Evolutionary conservation across 2,888 invertebrate species (phyloP), one percentile per base, ranked within the genome.

Genomic region (Apotomis capreana): DNA sequence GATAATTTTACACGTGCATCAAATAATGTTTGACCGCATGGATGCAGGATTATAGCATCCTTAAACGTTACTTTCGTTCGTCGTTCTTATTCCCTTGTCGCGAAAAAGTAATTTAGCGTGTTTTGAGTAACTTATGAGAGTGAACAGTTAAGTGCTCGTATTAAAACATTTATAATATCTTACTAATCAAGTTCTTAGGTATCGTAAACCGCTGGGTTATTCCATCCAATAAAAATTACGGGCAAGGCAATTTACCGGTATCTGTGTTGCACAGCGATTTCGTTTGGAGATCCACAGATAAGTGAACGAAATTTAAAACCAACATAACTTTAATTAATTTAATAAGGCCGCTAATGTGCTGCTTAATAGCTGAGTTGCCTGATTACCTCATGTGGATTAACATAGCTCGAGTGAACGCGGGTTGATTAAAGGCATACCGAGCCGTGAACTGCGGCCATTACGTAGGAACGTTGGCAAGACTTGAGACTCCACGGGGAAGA

Each of bases 371-470:
- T 36, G n/a, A 36, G 15, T 58, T 62, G 69, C 62, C n/a, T 59
- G 62, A 63, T 71, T 67, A 61, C 70, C 67, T 58, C 63, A 69
- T 40, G 63, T 10, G 62, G 69, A 69, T 69, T 65, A 65, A 70
- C 59, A 54, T 70, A 64, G 54, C 54, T 70, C 9, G 55, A 44
- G 64, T 44, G 10, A 6, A 49, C 13, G 65, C 59, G 59, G 65
- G 37, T 26, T 46, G 54, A 65, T 65, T 60, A 70, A 65, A 59
- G 36, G 70, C 65, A 65, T 70, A 5, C 52, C 52, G 36, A 58
- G 40, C 69, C 63, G 51, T 64, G 64, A 60, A 65, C 58, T 64
- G 65, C 52, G 46, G 54, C 59, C 8, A 70, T 70, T 70, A 70
- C 26, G 13, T 15, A 54, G 51, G 60, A 60, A 55, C 60, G 54